These are phyloP conservation scores for Xenopus petersii DNA, from an alignment of 2,797 vertebrate genomes.

Conservation along the genomic window DNA sequence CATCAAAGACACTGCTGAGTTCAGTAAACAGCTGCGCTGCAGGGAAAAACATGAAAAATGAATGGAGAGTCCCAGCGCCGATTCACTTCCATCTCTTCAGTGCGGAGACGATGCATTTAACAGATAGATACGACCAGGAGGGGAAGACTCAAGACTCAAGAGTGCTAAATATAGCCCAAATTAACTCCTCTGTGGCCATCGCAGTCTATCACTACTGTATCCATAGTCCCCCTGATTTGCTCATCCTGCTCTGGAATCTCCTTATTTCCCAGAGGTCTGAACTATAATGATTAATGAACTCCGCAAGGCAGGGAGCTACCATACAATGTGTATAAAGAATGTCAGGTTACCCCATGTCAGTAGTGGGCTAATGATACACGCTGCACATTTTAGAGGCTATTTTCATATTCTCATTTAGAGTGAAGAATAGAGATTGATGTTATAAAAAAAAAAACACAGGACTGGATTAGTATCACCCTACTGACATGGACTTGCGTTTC, in stretches of 20 bases:
- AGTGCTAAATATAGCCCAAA: neutral
- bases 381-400: no score
- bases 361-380: no score
- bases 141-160: neutral
- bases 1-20: constrained; percentile 48
- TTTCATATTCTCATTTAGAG: no score
- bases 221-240: neutral
- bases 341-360: no score
- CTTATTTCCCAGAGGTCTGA: no score
- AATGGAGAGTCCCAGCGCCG: constrained; percentile 34
- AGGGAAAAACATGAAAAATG: constrained; percentile 50
- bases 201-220: neutral
- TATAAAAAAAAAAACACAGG: no score
- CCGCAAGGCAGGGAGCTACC: no score
- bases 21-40: constrained; percentile 43
- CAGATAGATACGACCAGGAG: neutral
- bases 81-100: constrained; percentile 37
- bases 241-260: neutral
- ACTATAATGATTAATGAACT: no score
- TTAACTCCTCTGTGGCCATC: neutral
- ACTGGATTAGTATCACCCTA: no score
- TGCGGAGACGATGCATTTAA: constrained; percentile 34
- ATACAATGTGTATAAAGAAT: no score
- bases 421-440: no score
- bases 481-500: no score